phyloP scores from a whole-genome alignment of 2,888 invertebrate genomes.

The Dyspetes luteomarginatus region DNA sequence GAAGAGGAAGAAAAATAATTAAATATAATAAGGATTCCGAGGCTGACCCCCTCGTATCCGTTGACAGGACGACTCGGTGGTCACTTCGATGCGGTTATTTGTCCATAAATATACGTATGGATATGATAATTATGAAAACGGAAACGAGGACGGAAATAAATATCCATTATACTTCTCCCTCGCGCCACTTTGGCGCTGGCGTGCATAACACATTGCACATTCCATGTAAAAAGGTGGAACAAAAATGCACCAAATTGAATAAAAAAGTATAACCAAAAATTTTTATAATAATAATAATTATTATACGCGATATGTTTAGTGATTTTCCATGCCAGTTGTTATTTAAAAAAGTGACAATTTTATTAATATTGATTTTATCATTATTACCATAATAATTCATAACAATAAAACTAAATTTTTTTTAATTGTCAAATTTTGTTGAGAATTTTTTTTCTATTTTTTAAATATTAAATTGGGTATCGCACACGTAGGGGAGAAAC shows the following conservation, averaged over 20 bases:
- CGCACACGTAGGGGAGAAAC: background rate
- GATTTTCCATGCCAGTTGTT: too few species aligned
- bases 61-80: slow-evolving; percentile 7
- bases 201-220: background rate
- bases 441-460: too few species aligned
- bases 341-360: too few species aligned
- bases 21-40: background rate
- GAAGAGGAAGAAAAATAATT: background rate
- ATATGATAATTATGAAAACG: slow-evolving; percentile 42
- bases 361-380: too few species aligned
- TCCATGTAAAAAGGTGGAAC: background rate
- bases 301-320: background rate
- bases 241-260: background rate
- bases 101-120: background rate
- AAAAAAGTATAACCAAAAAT: background rate
- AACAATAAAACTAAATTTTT: too few species aligned
- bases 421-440: too few species aligned
- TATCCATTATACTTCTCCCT: slow-evolving; percentile 47
- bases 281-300: too few species aligned
- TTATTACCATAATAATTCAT: too few species aligned
- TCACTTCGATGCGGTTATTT: slow-evolving; percentile 33
- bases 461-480: too few species aligned
- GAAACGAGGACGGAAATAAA: slow-evolving; percentile 58
- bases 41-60: slow-evolving; percentile 45
- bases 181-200: slow-evolving; percentile 4